These are phyloP conservation scores for Ammodytes dubius DNA, from an alignment of 2,113 vertebrate species.

Conservation along the genomic window DNA sequence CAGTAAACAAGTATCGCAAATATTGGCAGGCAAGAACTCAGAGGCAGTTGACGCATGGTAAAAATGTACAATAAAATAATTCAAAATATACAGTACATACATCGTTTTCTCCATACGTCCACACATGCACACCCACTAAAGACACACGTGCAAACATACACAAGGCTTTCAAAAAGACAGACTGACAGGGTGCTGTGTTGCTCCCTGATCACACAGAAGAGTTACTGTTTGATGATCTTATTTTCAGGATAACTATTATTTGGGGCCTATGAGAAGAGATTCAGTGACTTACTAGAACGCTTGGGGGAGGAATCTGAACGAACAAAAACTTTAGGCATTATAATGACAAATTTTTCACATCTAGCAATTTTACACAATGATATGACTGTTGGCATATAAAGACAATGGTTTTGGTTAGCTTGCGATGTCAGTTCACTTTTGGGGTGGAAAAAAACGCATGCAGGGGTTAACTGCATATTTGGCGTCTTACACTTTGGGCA, in stretches of 20 bases:
- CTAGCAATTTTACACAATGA: slow-evolving; percentile 36
- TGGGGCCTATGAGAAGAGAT: slow-evolving; percentile 26
- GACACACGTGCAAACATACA: slow-evolving; percentile 58
- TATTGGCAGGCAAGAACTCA: slow-evolving; percentile 82
- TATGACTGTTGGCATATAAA: slow-evolving; percentile 13
- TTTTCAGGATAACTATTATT: slow-evolving; percentile 18
- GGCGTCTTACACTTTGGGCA: not conserved
- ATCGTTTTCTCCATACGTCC: slow-evolving; percentile 39
- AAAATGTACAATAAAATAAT: slow-evolving; percentile 73
- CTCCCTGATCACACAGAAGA: slow-evolving; percentile 34
- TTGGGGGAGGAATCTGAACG: not conserved
- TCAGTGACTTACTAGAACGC: not conserved
- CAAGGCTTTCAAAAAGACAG: slow-evolving; percentile 39
- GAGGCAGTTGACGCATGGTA: slow-evolving; percentile 73
- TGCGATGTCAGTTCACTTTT: not conserved
- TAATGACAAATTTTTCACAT: slow-evolving; percentile 23
- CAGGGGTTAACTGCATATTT: slow-evolving; percentile 20
- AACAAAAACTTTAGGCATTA: slow-evolving; percentile 18
- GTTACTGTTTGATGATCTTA: slow-evolving; percentile 10
- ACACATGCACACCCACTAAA: slow-evolving; percentile 53
- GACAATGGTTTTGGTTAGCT: slow-evolving; percentile 15
- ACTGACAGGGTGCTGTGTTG: not conserved
- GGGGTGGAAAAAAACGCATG: slow-evolving; percentile 30
- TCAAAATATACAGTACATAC: slow-evolving; percentile 64
- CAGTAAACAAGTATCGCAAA: slow-evolving; percentile 76